These are phyloP conservation scores for Centropus bengalensis DNA, from an alignment of 2,113 vertebrate genomes.

Conservation along the genomic window DNA sequence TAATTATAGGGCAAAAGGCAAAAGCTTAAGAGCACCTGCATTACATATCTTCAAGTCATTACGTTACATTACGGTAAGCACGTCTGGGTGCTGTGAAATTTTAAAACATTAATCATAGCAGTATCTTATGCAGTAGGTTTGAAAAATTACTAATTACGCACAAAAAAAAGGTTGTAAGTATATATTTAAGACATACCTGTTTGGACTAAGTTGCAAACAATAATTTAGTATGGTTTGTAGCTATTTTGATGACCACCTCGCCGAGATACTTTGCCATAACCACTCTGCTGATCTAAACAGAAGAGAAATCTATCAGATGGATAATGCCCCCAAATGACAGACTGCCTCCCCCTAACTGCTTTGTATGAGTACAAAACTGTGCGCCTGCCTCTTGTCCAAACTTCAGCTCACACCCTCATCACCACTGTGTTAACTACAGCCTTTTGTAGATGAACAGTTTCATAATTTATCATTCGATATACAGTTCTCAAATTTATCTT, in stretches of 20 bases:
- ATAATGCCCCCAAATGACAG: background rate
- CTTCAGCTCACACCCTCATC: background rate
- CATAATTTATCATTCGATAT: rapidly evolving
- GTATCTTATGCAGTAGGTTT: constrained; percentile 82
- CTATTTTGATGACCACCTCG: constrained; percentile 98
- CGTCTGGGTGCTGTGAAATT: constrained; percentile 96
- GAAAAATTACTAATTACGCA: constrained; percentile 81
- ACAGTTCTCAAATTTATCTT: background rate
- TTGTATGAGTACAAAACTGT: rapidly evolving
- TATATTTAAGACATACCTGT: constrained; percentile 85
- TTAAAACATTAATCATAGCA: constrained; percentile 84
- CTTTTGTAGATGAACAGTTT: background rate
- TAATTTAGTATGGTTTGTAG: constrained; percentile 99
- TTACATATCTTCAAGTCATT: constrained; percentile 90
- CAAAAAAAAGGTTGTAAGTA: constrained; percentile 43
- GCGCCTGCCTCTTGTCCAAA: background rate
- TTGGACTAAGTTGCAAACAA: constrained; percentile 81
- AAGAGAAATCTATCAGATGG: constrained; percentile 12
- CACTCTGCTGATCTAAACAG: constrained; percentile 91
- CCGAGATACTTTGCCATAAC: constrained; percentile 97
- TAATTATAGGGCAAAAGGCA: constrained; percentile 91
- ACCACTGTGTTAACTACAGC: rapidly evolving
- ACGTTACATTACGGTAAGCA: constrained; percentile 97
- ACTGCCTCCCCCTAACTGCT: background rate
- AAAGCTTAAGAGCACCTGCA: constrained; percentile 86